Base-by-base conservation (phyloP, 2,888 invertebrate genomes). In the Willowsia nigromaculata region DNA sequence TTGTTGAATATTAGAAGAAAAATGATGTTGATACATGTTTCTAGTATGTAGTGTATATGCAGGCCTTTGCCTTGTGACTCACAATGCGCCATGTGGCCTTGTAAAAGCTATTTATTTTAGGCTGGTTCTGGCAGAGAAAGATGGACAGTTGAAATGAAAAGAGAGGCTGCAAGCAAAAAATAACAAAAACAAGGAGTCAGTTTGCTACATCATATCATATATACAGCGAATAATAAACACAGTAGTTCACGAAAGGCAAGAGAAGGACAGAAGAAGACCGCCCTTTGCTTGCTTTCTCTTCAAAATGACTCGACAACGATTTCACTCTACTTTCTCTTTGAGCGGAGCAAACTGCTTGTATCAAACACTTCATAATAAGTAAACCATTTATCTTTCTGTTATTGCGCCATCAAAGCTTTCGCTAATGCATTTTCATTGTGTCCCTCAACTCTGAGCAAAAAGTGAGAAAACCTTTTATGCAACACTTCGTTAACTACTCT, bases 261-360 rank as follows among this genome's bases (percentile, higher is more conserved):
- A 53, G 59, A 3, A 27, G 18, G 71, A 71, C 71, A 71, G 40
- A 47, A 76, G 1, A 15, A 47, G 50, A 76, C 76, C 43, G 62
- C 62, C 62, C 62, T 62, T 62, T 62, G 30, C 62, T 62, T 62
- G 62, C 62, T 62, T 18, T 1, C 62, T 25, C 62, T 62, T 25
- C 15, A 18, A 15, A 56, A 56, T 56, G 56, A 5, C 22, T 25
- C 7, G 25, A 56, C 25, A 56, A 53, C 53, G 30, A 33, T 62
- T 30, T 30, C 62, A 30, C 62, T 62, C 30, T 62, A 30, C 62
- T 62, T 62, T 62, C 62, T 15, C 30, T 25, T 25, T 2, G 4
- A 30, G n/a, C 59, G 25, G 15, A n/a, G n/a, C n/a, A n/a, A n/a
- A n/a, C n/a, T n/a, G n/a, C n/a, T n/a, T n/a, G n/a, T n/a, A n/a